phyloP scores from a whole-genome alignment of 2,888 invertebrate species.

The Tetragonula carbonaria region DNA sequence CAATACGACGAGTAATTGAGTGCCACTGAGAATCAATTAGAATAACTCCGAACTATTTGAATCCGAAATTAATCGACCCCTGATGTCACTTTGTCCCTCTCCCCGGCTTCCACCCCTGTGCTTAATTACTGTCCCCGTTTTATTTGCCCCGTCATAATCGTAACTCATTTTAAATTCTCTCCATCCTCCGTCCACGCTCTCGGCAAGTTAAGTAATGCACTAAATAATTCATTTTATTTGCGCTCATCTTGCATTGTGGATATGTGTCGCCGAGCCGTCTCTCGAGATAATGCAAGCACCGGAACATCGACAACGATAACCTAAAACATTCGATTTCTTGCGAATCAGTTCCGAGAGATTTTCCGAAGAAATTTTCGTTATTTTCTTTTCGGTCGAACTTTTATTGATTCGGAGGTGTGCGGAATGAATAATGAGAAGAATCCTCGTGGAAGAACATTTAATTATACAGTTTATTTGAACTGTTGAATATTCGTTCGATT shows the following conservation, averaged over 20 bases:
- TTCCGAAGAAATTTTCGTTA: background rate
- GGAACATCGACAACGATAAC: background rate
- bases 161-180: conserved; percentile 31
- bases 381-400: too few relatives aligned
- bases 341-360: background rate
- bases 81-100: conserved; percentile 27
- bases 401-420: too few relatives aligned
- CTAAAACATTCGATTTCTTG: background rate
- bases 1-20: conserved; percentile 48
- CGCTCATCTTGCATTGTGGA: background rate
- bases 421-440: too few relatives aligned
- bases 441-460: too few relatives aligned
- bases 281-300: background rate
- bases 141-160: conserved; percentile 31
- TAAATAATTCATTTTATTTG: conserved; percentile 18
- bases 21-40: conserved; percentile 52
- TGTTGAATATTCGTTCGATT: too few relatives aligned
- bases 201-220: conserved; percentile 4
- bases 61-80: conserved; percentile 50
- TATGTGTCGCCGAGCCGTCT: background rate
- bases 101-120: background rate
- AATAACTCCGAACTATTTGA: conserved; percentile 40
- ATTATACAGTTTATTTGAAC: too few relatives aligned
- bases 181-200: background rate
- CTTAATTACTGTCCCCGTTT: conserved; percentile 42